phyloP scores from a whole-genome alignment of 2,888 invertebrate species.

The Pecten maximus region DNA sequence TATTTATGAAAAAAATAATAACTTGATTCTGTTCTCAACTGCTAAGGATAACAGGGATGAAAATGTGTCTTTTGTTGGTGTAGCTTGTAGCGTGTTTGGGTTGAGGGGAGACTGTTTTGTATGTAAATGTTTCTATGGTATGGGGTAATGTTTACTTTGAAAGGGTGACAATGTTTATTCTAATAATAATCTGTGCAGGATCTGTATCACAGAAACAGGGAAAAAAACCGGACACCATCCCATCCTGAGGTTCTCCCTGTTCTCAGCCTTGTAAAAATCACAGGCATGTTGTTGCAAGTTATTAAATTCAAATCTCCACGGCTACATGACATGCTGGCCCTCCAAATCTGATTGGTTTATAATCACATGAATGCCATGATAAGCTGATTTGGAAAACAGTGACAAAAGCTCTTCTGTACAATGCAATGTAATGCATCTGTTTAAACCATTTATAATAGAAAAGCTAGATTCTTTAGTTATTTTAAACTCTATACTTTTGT shows the following conservation, averaged over 20 bases:
- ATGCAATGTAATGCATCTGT: not conserved
- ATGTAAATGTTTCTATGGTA: constrained; percentile 42
- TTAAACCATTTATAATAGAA: not conserved
- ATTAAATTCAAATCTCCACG: constrained; percentile 11
- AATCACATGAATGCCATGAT: not conserved
- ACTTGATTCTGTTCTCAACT: constrained; percentile 30
- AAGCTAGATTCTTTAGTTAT: not conserved
- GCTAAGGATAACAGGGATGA: constrained; percentile 7
- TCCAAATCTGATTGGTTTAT: not conserved
- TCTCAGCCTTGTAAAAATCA: not conserved
- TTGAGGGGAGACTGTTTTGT: constrained; percentile 42
- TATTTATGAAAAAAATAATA: constrained; percentile 35
- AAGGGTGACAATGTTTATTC: constrained; percentile 37
- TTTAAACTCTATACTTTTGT: not conserved
- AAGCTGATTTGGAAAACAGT: constrained; percentile 5
- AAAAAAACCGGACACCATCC: constrained; percentile 3
- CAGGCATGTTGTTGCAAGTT: not conserved
- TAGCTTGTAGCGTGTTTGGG: constrained; percentile 22
- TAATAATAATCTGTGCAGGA: constrained; percentile 37
- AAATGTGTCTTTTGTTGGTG: constrained; percentile 20
- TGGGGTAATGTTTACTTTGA: constrained; percentile 38
- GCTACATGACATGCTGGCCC: not conserved
- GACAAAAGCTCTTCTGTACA: not conserved
- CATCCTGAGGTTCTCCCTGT: not conserved
- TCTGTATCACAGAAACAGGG: not conserved